phyloP scores from a whole-genome alignment of 2,888 invertebrate genomes.

The Cephus spinipes region DNA sequence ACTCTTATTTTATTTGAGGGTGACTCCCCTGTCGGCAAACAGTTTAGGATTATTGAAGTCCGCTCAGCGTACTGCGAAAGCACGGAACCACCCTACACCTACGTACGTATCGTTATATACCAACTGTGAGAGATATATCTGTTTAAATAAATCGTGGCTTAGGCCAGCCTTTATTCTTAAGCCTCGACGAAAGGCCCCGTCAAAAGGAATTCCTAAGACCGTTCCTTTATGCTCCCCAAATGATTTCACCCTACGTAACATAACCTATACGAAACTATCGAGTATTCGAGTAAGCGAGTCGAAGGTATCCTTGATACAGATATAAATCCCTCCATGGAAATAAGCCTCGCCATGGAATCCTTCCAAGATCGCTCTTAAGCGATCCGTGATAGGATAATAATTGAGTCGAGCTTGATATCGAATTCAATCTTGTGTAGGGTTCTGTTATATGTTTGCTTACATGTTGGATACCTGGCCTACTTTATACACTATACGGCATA shows the following conservation, averaged over 20 bases:
- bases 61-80: constrained; percentile 16
- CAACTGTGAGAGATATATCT: not conserved
- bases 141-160: constrained; percentile 6
- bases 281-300: not conserved
- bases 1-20: constrained; percentile 30
- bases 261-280: not conserved
- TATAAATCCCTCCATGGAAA: not conserved
- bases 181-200: not conserved
- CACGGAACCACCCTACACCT: constrained; percentile 14
- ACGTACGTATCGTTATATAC: not conserved
- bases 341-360: not conserved
- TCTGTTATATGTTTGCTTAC: not conserved
- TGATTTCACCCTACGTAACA: not conserved
- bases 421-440: not conserved
- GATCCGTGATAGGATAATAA: not conserved
- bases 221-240: not conserved
- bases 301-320: not conserved
- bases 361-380: not conserved
- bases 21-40: constrained; percentile 24
- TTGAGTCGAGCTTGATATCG: not conserved
- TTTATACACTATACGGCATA: not conserved
- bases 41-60: constrained; percentile 37
- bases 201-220: not conserved
- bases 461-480: not conserved
- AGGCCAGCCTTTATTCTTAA: not conserved